Evolutionary conservation across 2,888 invertebrate genomes (phyloP), one percentile per base, ranked within the genome.

Genomic region (Ectemnius continuus): DNA sequence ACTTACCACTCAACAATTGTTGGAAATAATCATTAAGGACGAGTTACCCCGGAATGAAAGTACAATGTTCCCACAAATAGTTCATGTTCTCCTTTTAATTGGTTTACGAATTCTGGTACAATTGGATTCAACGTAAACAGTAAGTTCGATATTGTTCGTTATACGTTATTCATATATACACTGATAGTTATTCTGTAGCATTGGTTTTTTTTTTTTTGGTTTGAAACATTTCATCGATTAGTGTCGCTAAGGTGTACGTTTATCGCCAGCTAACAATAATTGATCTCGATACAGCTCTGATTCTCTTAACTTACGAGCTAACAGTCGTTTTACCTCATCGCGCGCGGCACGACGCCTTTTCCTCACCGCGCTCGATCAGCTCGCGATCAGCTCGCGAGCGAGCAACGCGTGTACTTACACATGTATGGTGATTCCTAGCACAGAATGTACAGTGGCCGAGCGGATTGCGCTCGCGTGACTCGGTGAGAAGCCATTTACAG

Each of bases 101-200:
- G 79, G 63, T 76, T 82, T 86, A 86, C 74, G 85, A 87, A 87
- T 85, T 85, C 83, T 85, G 83, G 79, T 87, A 87, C 86, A 85
- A 86, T 85, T 81, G 78, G 79, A 78, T 78, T 76, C 76, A 86
- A 87, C 86, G 81, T 78, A 84, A 85, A 85, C 66, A 76, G 73
- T 80, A 80, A 83, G 76, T 84, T 16, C 81, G 80, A 69, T 84
- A 78, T 70, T 70, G 65, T 60, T 67, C 72, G 65, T 63, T 73
- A 75, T 16, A 16, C 14, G 52, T 52, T 59, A 65, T 8, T 36
- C 69, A 71, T 85, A 84, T 85, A 84, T 84, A 87, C 83, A 86
- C 82, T 79, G 78, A 76, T 81, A 84, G 83, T 80, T 73, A 79
- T 78, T 75, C 71, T 84, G 81, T 78, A 85, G 84, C 85, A 85